Evolutionary conservation across 2,797 vertebrate genomes (phyloP), one percentile per base, ranked within the genome.

Genomic region (Phrynocephalus vlangalii): DNA sequence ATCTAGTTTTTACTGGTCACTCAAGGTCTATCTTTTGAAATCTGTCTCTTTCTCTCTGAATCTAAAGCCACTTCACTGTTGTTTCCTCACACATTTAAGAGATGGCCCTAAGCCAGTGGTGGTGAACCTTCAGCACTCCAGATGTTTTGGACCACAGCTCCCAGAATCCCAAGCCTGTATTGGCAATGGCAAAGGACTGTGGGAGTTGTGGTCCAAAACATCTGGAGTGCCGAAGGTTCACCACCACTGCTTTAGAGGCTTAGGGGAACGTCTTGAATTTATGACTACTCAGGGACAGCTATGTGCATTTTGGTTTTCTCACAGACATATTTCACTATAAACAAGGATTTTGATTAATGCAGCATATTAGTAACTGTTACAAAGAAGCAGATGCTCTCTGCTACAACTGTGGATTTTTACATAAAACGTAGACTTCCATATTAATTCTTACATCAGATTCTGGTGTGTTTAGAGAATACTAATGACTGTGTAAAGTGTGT

Each of bases 341-440:
- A 87, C 81, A 87, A 81, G 70, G 60, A 68, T 87, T 81, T 80
- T 84, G 86, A 87, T 90, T 87, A 84, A 90, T 81, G 22, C 20
- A 75, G 76, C 56, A 79, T 86, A 86, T 86, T 89, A 83, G 68
- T 90, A 86, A 75, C 30, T 80, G 70, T 70, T 70, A 30, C 15
- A 82, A 82, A 44, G 72, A 73, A 84, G 67, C 70, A 76, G 70
- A 80, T 84, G 77, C 81, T 87, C 56, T 9, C 73, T 84, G 33
- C 60, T 83, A 70, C 18, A n/a, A 48, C 63, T 28, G 11, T 80
- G 30, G 22, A 18, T 60, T 73, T 87, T 82, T 84, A 33, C 66
- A 80, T 86, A 80, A 73, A 75, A 76, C 30, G 76, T 28, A 79
- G 24, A 56, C 11, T 79, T 76, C 68, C 60, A 76, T 60, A 76